Percentiles rank a stretch among this genome's conserved stretches.
These are phyloP conservation scores for Tamandua tetradactyla DNA, from an alignment of 2,797 vertebrate genomes.

Conservation along the genomic window DNA sequence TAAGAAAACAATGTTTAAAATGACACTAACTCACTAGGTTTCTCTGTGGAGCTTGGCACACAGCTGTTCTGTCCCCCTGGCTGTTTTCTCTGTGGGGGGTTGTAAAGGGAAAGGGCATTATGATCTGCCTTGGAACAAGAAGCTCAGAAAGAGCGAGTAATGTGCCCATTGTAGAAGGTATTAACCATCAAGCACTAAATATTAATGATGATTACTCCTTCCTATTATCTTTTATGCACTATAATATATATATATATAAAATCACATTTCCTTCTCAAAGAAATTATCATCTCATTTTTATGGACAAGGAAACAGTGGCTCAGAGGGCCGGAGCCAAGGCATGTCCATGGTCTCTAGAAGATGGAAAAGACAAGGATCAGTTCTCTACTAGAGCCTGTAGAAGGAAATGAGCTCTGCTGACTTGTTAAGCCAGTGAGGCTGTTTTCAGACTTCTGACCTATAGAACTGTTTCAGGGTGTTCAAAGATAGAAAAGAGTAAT, in stretches of 20 bases:
- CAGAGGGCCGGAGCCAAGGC: not conserved
- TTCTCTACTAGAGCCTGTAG: not conserved
- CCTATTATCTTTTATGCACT: not conserved
- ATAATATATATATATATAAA: not conserved
- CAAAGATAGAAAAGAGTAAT: not conserved
- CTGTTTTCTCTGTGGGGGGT: not conserved
- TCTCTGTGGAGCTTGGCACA: not conserved
- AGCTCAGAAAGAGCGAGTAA: not conserved
- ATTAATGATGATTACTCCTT: conserved; percentile 29
- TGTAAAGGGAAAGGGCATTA: conserved; percentile 48
- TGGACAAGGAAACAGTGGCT: not conserved
- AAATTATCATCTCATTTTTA: not conserved
- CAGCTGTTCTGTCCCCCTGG: conserved; percentile 36
- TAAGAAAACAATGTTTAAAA: conserved; percentile 67
- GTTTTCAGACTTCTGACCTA: not conserved
- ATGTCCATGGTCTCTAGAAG: not conserved
- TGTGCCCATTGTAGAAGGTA: not conserved
- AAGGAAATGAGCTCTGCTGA: not conserved
- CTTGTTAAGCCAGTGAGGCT: not conserved
- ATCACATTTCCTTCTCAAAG: not conserved
- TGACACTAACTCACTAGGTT: conserved; percentile 39
- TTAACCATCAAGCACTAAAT: conserved; percentile 46
- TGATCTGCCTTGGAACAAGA: not conserved
- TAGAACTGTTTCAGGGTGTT: not conserved
- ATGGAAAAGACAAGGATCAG: not conserved